Evolutionary conservation across 2,797 vertebrate genomes (phyloP), one percentile per base, ranked within the genome.

Genomic region (Falco cherrug): DNA sequence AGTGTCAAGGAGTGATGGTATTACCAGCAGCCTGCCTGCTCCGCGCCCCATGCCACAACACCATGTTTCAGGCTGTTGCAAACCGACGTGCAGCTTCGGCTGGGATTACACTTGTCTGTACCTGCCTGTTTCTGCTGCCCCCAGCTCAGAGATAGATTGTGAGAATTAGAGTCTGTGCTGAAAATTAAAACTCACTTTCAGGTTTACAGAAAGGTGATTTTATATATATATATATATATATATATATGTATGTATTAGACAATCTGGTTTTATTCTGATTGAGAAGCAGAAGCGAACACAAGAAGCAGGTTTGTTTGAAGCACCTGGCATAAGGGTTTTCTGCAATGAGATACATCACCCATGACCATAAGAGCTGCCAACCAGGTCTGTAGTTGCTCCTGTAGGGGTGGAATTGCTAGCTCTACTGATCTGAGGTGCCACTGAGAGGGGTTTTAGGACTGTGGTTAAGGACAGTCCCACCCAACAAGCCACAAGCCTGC

Each of bases 11-110:
- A 25, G 16, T 7, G 16, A 16, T 10, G 3, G 24, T 11, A 7
- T 57, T 41, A 19, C 4, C 5, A 0, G 29, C 48, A 24, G n/a
- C 60, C 61, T 35, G 29, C 33, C 50, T n/a, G 70, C 51, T 64
- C 8, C 1, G 1, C 24, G 43, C 26, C 5, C 2, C 2, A 14
- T 24, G 19, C 29, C 68, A 21, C 48, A 6, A 7, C 13, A 4
- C 35, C 2, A 1, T 14, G 8, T 31, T 31, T 17, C 25, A 16
- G 83, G 53, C 53, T 13, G 48, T 50, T 50, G 31, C 43, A 16
- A n/a, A 74, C 17, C 39, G 21, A 2, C 13, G 10, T 8, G 16
- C 33, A 28, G 43, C 54, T 21, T 18, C 1, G 7, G 78, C 8
- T 28, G 47, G 47, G 20, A 25, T 81, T 5, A 22, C 18, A 20